Base-by-base conservation (phyloP, 2,888 invertebrate species). In the Spisula solida region DNA sequence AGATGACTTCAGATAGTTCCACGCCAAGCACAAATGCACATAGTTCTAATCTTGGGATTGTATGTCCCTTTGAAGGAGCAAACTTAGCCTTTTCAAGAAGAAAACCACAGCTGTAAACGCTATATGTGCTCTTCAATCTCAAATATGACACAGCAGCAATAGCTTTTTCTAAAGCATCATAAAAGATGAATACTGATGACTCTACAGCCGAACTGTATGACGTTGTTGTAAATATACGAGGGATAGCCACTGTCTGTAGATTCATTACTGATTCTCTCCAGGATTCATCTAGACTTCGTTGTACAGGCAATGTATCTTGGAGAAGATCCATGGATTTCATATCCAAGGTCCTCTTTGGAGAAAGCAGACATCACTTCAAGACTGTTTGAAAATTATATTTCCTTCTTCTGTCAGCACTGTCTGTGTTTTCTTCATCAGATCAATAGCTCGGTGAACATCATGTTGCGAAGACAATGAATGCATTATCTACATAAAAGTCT, bases 91-190 rank as follows among this genome's bases (percentile, higher is more conserved):
- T 89, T 41, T 83, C 86, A 25, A 88, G 12, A 70, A 82, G 81
- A 75, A 88, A 88, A 55, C 88, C 56, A 18, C 47, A 6, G 0
- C 60, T n/a, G 4, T 20, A 25, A 14, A 6, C 12, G 34, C 66
- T 47, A n/a, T 5, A 20, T 12, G 1, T 18, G 16, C 20, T 29
- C 20, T 20, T 0, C n/a, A 84, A 88, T 6, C 6, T 31, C 5
- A 82, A 10, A 34, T 29, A 82, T 16, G 8, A 12, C 4, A 82
- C 81, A 4, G 90, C 90, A 16, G 89, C 31, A n/a, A 90, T 91
- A n/a, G 88, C 89, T 47, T 85, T 78, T 75, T 91, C 89, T 20
- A 89, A 90, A 10, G 92, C 92, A 78, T 92, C 92, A 16, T 60
- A 82, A 82, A 83, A 85, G 85, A 34, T 25, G 70, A n/a, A 81